These are phyloP conservation scores for Labeo catla DNA, from an alignment of 2,113 vertebrate genomes.

Conservation along the genomic window DNA sequence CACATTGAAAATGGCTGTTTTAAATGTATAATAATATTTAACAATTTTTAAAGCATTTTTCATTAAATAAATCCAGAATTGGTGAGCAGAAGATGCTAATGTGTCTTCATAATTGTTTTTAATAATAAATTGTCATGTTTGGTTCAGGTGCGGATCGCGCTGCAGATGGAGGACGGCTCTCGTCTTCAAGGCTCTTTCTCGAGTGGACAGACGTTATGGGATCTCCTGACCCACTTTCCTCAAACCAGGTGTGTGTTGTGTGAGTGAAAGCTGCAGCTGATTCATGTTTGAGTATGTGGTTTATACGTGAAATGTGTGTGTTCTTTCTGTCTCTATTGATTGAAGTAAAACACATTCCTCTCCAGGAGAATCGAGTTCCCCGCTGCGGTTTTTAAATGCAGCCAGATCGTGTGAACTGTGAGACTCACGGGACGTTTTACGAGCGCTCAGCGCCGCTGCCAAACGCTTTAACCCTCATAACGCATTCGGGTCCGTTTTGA, in stretches of 20 bases:
- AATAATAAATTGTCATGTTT: neutral
- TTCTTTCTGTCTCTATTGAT: neutral
- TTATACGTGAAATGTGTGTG: neutral
- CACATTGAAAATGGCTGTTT: neutral
- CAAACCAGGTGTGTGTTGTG: slow-evolving; percentile 82
- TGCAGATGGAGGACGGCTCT: slow-evolving; percentile 89
- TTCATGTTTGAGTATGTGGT: neutral
- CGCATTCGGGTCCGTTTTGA: neutral
- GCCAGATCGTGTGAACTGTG: slow-evolving; percentile 40
- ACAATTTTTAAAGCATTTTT: neutral
- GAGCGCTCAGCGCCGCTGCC: slow-evolving; percentile 11
- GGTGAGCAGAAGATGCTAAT: neutral
- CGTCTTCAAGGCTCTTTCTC: slow-evolving; percentile 86
- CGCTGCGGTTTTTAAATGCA: slow-evolving; percentile 48
- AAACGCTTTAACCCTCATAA: neutral
- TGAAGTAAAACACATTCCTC: neutral
- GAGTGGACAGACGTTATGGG: slow-evolving; percentile 87
- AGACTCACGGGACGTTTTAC: neutral
- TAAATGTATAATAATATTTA: neutral
- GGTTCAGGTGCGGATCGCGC: slow-evolving; percentile 84
- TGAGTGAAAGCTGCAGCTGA: neutral
- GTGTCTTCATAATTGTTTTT: neutral
- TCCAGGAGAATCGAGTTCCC: neutral
- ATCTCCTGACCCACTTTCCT: slow-evolving; percentile 85
- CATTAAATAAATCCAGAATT: neutral